Evolutionary conservation across 2,113 vertebrate species (phyloP).

Genomic region (Amphiprion ocellaris): DNA sequence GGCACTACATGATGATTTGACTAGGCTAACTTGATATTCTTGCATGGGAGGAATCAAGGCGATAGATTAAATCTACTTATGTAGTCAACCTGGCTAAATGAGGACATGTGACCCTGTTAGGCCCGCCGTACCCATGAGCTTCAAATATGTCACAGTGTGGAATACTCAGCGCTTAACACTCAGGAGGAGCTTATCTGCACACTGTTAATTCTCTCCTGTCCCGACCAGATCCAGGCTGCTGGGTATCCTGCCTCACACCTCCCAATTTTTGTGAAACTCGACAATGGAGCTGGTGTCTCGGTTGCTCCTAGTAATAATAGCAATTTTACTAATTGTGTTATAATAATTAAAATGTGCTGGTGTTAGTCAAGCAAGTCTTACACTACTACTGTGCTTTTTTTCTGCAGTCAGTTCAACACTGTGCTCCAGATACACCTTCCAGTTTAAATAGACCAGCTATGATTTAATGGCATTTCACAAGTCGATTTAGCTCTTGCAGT

Average conservation of each 20-base stretch:
- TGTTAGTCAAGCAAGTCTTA: background rate
- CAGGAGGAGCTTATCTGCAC: conserved; percentile 70
- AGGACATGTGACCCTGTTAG: conserved; percentile 65
- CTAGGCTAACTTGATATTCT: conserved; percentile 48
- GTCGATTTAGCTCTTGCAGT: background rate
- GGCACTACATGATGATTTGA: conserved; percentile 19
- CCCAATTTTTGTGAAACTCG: conserved; percentile 19
- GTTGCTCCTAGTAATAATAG: background rate
- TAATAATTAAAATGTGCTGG: background rate
- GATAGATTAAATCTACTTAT: conserved; percentile 68
- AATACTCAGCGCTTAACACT: conserved; percentile 55
- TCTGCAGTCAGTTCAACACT: background rate
- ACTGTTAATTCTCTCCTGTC: conserved; percentile 69
- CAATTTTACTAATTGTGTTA: background rate
- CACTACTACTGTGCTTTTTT: background rate
- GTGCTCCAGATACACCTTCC: conserved; percentile 3
- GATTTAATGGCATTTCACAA: conserved; percentile 41
- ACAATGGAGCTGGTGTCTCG: background rate
- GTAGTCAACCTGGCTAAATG: conserved; percentile 65
- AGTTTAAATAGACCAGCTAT: conserved; percentile 42
- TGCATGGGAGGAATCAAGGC: conserved; percentile 54
- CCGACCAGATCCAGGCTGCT: conserved; percentile 56
- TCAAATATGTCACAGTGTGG: conserved; percentile 56
- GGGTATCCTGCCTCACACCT: conserved; percentile 34
- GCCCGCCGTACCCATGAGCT: conserved; percentile 45